A percentile compares a stretch with the other conserved stretches of the same genome.
These are phyloP conservation scores for Stomatorhinus ivindoensis DNA, from an alignment of 2,113 vertebrate genomes.

Conservation along the genomic window DNA sequence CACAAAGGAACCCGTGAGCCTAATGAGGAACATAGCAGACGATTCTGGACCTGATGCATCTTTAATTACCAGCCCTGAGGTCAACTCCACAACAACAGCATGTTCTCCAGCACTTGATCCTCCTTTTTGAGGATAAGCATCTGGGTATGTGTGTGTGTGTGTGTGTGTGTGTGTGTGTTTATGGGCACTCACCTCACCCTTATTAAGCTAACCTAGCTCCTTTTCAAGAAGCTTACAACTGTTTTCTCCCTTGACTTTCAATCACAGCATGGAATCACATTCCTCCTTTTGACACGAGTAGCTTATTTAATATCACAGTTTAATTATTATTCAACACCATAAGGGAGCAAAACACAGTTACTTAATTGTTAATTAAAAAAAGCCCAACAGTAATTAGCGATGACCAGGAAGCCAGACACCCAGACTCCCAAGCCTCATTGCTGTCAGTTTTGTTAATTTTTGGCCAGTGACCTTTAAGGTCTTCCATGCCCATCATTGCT, in stretches of 20 bases:
- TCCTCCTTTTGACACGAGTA: background rate
- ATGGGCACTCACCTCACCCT: background rate
- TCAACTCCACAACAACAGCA: conserved; percentile 25
- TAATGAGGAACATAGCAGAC: conserved; percentile 45
- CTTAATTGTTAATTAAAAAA: background rate
- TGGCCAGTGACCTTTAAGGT: conserved; percentile 5
- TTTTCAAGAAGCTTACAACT: conserved; percentile 3
- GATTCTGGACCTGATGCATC: conserved; percentile 44
- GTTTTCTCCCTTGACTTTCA: conserved; percentile 2
- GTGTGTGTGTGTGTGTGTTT: background rate
- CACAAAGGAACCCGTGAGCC: conserved; percentile 34
- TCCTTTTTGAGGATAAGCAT: conserved; percentile 34
- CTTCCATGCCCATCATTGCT: background rate
- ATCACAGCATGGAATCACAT: background rate
- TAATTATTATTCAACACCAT: background rate
- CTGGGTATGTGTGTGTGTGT: background rate
- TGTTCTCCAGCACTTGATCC: conserved; percentile 27
- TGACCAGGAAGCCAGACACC: background rate
- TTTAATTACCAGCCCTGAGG: conserved; percentile 53
- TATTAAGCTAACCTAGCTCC: background rate
- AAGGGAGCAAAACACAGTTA: background rate
- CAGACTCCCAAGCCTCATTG: background rate
- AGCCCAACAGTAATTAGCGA: background rate
- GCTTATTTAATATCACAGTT: background rate
- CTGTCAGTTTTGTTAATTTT: background rate